These are phyloP conservation scores for Craterocephalus amniculus DNA, from an alignment of 2,797 vertebrate species.

Conservation along the genomic window DNA sequence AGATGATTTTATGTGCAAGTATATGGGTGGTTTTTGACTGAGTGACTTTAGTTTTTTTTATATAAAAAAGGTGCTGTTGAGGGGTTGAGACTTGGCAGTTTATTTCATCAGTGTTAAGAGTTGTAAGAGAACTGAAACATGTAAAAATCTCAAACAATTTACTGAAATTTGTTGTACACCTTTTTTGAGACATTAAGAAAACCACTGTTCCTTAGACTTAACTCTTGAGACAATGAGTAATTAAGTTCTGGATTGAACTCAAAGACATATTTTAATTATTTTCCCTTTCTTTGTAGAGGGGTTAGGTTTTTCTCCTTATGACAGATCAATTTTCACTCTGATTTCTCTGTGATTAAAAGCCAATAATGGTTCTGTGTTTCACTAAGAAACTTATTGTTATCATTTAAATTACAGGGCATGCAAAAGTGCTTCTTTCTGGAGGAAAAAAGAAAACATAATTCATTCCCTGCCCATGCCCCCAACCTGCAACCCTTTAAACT, in stretches of 20 bases:
- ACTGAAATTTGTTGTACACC: background rate
- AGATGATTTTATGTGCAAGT: no score
- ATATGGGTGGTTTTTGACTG: no score
- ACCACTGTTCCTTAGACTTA: background rate
- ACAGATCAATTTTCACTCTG: background rate
- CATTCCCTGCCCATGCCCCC: background rate
- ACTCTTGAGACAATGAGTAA: background rate
- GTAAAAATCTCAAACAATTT: background rate
- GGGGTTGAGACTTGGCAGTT: no score
- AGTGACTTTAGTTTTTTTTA: no score
- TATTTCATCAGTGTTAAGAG: no score
- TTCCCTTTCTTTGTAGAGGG: background rate
- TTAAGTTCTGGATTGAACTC: background rate
- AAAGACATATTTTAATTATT: background rate
- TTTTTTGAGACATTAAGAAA: background rate
- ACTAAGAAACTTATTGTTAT: slow-evolving; percentile 1
- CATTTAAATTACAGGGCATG: slow-evolving; percentile 17
- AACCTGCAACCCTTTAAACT: slow-evolving; percentile 23
- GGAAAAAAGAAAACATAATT: slow-evolving; percentile 11
- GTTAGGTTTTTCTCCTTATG: background rate
- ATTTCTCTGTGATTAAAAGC: slow-evolving; percentile 9
- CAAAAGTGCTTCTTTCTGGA: slow-evolving; percentile 25
- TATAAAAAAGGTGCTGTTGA: no score
- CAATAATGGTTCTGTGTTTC: background rate
- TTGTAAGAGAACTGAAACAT: background rate